Base-by-base conservation (phyloP, 2,888 invertebrate genomes). In the Hesperia comma region DNA sequence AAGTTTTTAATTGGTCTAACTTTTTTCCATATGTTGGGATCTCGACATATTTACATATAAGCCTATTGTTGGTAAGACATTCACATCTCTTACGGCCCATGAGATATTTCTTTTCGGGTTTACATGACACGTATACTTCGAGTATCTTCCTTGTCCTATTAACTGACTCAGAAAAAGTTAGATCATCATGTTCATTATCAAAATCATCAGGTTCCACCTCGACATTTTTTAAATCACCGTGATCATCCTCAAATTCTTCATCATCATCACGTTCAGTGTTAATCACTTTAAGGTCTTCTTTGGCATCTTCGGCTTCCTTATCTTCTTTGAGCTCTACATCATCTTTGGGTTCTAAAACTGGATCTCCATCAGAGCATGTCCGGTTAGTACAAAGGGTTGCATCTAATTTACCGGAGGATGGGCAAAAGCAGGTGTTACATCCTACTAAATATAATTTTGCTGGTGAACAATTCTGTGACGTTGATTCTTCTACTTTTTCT, bases 81-180 rank as follows among this genome's bases (percentile, higher is more conserved):
- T 79, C 77, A 72, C 94, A 94, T 0, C 81, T 86, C 77, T 92
- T 93, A 74, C 94, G 94, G 26, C 93, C 94, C 10, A 93, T 71
- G 68, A 81, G 83, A 71, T 94, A 94, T 69, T 79, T 79, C 12
- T 81, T 80, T 53, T 86, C 81, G 0, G 83, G 77, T 17, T 79
- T 74, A 66, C 94, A 94, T 12, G 77, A 71, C 0, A 86, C 86
- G 55, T 89, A 91, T 0, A 88, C 69, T 70, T 88, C 89, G 12
- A 68, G 8, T n/a, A 54, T 60, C 12, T 56, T 56, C 1, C 4
- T 33, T n/a, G 55, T 32, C 15, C 32, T 33, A 14, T 7, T 12
- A 55, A 0, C 17, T 33, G 15, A 6, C 0, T n/a, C 15, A 55
- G 55, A 6, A 7, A 6, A 7, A 5, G 1, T 33, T 6, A 10